Evolutionary conservation across 2,888 invertebrate genomes (phyloP).

Genomic region (Philereme transversata): DNA sequence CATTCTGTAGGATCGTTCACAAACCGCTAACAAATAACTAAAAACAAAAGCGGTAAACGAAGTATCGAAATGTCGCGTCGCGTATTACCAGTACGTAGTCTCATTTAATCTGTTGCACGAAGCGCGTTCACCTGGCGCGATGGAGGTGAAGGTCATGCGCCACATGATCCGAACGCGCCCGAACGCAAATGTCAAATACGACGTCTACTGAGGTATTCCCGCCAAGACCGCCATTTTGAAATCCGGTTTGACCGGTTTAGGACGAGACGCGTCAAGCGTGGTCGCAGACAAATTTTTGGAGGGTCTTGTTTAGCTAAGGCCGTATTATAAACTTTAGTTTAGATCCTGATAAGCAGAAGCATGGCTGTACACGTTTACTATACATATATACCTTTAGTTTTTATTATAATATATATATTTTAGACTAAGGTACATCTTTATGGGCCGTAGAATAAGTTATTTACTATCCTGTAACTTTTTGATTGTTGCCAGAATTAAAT

Average conservation of each 20-base stretch:
- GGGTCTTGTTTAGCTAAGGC: too few relatives aligned
- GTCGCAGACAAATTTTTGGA: conserved; percentile 24
- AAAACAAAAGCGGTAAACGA: conserved; percentile 16
- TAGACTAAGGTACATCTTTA: too few relatives aligned
- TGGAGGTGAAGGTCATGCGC: conserved; percentile 78
- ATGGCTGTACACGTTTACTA: too few relatives aligned
- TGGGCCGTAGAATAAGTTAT: too few relatives aligned
- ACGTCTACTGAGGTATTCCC: conserved; percentile 53
- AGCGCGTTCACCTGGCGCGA: conserved; percentile 70
- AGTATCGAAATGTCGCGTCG: conserved; percentile 19
- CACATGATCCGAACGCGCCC: conserved; percentile 56
- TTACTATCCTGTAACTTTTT: too few relatives aligned
- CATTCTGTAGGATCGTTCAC: conserved; percentile 5
- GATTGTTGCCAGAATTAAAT: too few relatives aligned
- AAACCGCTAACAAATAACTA: conserved; percentile 5
- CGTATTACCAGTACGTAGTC: conserved; percentile 4
- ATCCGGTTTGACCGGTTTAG: conserved; percentile 71
- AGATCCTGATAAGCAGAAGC: neutral
- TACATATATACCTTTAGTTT: too few relatives aligned
- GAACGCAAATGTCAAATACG: conserved; percentile 68
- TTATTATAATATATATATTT: too few relatives aligned
- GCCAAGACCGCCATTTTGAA: conserved; percentile 71
- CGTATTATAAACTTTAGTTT: too few relatives aligned
- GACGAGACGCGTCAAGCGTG: conserved; percentile 41
- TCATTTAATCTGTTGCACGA: conserved; percentile 30